These are phyloP conservation scores for Marmota monax DNA, from an alignment of 2,113 vertebrate genomes.

Conservation along the genomic window DNA sequence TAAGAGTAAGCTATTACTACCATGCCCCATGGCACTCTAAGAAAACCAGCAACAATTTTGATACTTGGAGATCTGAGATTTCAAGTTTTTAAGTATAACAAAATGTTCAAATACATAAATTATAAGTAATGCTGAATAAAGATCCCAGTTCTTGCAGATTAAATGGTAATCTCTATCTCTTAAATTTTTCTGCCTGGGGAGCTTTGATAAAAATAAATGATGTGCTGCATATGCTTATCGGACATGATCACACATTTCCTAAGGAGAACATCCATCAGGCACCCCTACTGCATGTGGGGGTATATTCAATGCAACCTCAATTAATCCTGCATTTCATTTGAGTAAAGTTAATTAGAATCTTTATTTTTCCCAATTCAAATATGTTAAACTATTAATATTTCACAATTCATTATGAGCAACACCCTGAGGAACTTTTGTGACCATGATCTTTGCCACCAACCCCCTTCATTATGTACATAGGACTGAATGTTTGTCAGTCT, in stretches of 20 bases:
- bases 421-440: neutral
- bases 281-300: neutral
- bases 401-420: neutral
- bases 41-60: conserved; percentile 56
- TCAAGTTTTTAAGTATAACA: conserved; percentile 52
- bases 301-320: conserved; percentile 60
- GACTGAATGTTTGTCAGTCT: neutral
- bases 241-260: conserved; percentile 64
- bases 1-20: conserved; percentile 17
- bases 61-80: conserved; percentile 37
- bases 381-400: conserved; percentile 34
- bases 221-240: conserved; percentile 76
- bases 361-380: conserved; percentile 51
- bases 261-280: conserved; percentile 65
- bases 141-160: conserved; percentile 61
- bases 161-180: conserved; percentile 59
- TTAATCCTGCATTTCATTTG: conserved; percentile 71
- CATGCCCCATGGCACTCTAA: neutral
- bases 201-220: conserved; percentile 81
- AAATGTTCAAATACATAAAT: conserved; percentile 60
- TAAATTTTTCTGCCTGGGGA: conserved; percentile 68
- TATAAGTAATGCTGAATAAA: conserved; percentile 46
- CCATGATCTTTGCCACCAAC: neutral
- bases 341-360: conserved; percentile 33
- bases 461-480: neutral